phyloP scores from a whole-genome alignment of 2,888 invertebrate genomes.

The Invenusta paracnida region DNA sequence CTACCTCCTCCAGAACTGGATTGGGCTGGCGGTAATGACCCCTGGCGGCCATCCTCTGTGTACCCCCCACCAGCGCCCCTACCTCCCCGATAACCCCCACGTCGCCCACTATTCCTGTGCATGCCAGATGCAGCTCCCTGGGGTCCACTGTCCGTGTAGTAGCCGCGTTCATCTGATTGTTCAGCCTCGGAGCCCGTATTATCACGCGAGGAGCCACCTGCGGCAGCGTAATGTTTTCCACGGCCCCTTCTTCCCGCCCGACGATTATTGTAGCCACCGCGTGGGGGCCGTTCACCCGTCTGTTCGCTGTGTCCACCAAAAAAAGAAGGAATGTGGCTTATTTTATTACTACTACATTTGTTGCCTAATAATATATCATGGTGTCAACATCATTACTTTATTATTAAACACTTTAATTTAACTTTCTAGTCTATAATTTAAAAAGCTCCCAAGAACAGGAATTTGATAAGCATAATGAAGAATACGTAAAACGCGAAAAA shows the following conservation, averaged over 20 bases:
- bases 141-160: slow-evolving; percentile 39
- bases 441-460: too few species aligned
- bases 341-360: too few species aligned
- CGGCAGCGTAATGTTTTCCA: slow-evolving; percentile 23
- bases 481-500: too few species aligned
- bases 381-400: too few species aligned
- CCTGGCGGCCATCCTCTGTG: slow-evolving; percentile 52
- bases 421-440: too few species aligned
- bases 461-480: too few species aligned
- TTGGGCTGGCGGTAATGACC: not conserved
- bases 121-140: slow-evolving; percentile 42
- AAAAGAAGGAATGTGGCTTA: too few species aligned
- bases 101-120: slow-evolving; percentile 25
- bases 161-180: slow-evolving; percentile 44
- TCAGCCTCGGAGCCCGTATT: slow-evolving; percentile 8
- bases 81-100: slow-evolving; percentile 49
- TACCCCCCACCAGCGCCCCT: slow-evolving; percentile 53
- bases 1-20: not conserved
- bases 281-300: slow-evolving; percentile 45
- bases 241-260: slow-evolving; percentile 33
- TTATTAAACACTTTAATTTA: too few species aligned
- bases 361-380: too few species aligned
- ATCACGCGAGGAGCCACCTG: slow-evolving; percentile 27
- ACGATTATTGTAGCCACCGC: not conserved
- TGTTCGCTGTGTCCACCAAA: too few species aligned